These are phyloP conservation scores for Gambusia holbrooki DNA, from an alignment of 2,113 vertebrate species.

Conservation along the genomic window DNA sequence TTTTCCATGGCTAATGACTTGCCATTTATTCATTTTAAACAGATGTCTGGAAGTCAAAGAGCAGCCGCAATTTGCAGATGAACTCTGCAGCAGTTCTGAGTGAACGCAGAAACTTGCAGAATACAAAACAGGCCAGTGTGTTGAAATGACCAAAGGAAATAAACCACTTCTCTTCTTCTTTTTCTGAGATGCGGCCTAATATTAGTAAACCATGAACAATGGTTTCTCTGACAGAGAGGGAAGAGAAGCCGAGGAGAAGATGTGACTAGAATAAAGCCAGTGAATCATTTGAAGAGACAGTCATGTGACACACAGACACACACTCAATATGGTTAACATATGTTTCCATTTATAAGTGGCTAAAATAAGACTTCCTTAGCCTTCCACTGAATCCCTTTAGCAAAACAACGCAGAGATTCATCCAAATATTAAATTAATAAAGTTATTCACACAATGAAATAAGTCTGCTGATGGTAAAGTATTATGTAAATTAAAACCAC, in stretches of 20 bases:
- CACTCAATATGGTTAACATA: slow-evolving; percentile 29
- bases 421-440: background rate
- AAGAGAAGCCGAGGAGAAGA: slow-evolving; percentile 11
- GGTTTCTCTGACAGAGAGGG: slow-evolving; percentile 45
- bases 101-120: slow-evolving; percentile 23
- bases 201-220: slow-evolving; percentile 48
- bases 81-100: slow-evolving; percentile 6
- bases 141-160: slow-evolving; percentile 27
- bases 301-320: slow-evolving; percentile 12
- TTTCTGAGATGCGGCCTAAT: slow-evolving; percentile 35
- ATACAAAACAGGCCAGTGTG: slow-evolving; percentile 26
- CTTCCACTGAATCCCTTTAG: slow-evolving; percentile 24
- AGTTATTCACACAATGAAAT: background rate
- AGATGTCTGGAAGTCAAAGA: background rate
- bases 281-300: slow-evolving; percentile 48
- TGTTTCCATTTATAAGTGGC: slow-evolving; percentile 65
- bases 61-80: background rate
- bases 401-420: slow-evolving; percentile 6
- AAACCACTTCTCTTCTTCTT: slow-evolving; percentile 3
- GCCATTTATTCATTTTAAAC: background rate
- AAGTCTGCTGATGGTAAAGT: background rate
- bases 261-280: slow-evolving; percentile 28
- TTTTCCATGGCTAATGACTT: background rate
- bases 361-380: slow-evolving; percentile 61
- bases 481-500: no score